Evolutionary conservation across 2,888 invertebrate species (phyloP), one percentile per base, ranked within the genome.

Genomic region (Clusia tigrina): DNA sequence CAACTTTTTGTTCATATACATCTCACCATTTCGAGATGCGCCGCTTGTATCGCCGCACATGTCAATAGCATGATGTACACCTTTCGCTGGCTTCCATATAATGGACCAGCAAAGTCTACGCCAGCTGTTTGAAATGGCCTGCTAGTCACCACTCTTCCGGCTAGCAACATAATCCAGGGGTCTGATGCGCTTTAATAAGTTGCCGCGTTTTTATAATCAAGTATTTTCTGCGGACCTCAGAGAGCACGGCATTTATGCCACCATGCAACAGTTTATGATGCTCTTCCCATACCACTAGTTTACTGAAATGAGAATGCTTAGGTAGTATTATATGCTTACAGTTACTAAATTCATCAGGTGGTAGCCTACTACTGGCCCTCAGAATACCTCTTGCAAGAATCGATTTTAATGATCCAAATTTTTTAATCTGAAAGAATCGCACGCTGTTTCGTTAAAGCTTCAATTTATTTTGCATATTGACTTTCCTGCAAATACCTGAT

Each of bases 11-110:
- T 46, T 1, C 58, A 58, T 61, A 69, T 52, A 56, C 67, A 61
- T 22, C 54, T 12, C 18, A 67, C 64, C 15, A 68, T 17, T 26
- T 66, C 68, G 10, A 69, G 63, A 56, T 65, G 62, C n/a, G 65
- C 57, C 9, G 66, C 65, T 3, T 17, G 42, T 3, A n/a, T 42
- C 9, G 42, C n/a, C 9, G n/a, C 12, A n/a, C 42, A 42, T 17
- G n/a, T n/a, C 9, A 42, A n/a, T 15, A 42, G 42, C 42, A 42
- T 48, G 20, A 26, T 10, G 51, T 48, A 1, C 23, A 25, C 51
- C 22, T 24, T 2, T 18, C 32, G 25, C 18, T 38, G 42, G n/a
- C n/a, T n/a, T n/a, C n/a, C n/a, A 2, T 57, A 57, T 1, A 57
- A 46, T 20, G 38, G 56, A 37, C 56, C 56, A 17, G 24, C 53